phyloP scores from a whole-genome alignment of 53 echinoderm and acorn worm genomes.

The Apostichopus leukothele region DNA sequence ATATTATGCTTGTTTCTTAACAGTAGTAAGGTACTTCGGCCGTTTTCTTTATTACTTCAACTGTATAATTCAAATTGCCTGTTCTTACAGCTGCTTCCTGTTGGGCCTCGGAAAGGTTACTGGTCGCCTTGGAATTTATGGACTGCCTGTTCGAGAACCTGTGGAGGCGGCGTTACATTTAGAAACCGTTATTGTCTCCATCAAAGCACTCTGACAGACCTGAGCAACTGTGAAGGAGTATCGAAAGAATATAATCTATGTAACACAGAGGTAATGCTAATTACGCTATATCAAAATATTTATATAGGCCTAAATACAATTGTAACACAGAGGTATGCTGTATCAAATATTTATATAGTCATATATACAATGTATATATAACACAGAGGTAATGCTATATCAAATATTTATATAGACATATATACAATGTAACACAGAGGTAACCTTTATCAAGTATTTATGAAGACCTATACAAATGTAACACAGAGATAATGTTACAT shows the following conservation, averaged over 20 bases:
- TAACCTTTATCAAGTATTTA: not conserved
- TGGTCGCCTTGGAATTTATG: conserved; percentile 83
- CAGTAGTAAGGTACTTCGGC: no score
- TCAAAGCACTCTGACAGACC: conserved; percentile 2
- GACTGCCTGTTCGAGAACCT: conserved; percentile 79
- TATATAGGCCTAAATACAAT: no score
- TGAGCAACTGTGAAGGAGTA: conserved; percentile 38
- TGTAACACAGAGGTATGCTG: no score
- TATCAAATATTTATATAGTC: no score
- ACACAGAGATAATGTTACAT: no score
- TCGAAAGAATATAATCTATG: conserved; percentile 49
- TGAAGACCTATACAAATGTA: no score
- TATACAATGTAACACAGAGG: conserved; percentile 55
- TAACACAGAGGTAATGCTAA: conserved; percentile 53
- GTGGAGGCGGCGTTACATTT: conserved; percentile 77
- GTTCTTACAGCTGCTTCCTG: not conserved
- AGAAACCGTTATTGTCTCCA: conserved; percentile 76
- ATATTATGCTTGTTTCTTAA: no score
- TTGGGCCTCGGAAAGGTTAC: conserved; percentile 50
- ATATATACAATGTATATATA: no score
- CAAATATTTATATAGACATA: no score
- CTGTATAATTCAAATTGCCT: not conserved
- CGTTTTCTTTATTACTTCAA: no score
- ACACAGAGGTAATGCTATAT: no score
- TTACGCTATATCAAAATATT: no score